Percentiles rank a stretch among this genome's conserved stretches.
Evolutionary conservation across 1,140 invertebrate species (phyloP).

Genomic region (Limonius californicus): DNA sequence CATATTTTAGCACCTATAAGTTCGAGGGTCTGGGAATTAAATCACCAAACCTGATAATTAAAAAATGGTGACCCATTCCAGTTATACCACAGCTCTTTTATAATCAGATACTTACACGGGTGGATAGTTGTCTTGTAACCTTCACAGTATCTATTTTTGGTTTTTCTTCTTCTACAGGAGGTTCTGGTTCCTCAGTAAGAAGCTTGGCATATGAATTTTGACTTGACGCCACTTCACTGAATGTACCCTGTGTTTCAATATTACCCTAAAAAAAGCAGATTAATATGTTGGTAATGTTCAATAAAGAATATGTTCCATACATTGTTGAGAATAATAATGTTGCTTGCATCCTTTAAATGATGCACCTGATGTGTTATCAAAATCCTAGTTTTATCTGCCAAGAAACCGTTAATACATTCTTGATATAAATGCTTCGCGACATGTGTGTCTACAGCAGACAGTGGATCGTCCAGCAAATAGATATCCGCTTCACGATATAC

Average conservation of each 20-base stretch:
- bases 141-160: slow-evolving; percentile 25
- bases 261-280: slow-evolving; percentile 50
- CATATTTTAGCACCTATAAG: no score
- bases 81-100: no score
- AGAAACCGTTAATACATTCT: slow-evolving; percentile 62
- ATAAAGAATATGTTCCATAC: no score
- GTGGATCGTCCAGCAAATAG: slow-evolving; percentile 76
- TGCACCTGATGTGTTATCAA: slow-evolving; percentile 89
- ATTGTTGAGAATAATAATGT: slow-evolving; percentile 59
- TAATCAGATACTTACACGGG: slow-evolving; percentile 36
- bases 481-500: slow-evolving; percentile 58
- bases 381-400: slow-evolving; percentile 66
- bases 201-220: slow-evolving; percentile 60
- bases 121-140: slow-evolving; percentile 33
- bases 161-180: slow-evolving; percentile 20
- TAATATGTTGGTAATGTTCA: neutral
- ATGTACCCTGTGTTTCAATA: slow-evolving; percentile 65
- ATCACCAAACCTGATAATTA: neutral
- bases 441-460: slow-evolving; percentile 77
- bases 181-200: slow-evolving; percentile 41
- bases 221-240: slow-evolving; percentile 58
- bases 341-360: slow-evolving; percentile 72
- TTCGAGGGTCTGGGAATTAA: no score
- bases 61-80: neutral
- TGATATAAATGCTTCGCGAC: slow-evolving; percentile 76